Conservation (phyloP, 2,113 vertebrate species). For the Datnioides undecimradiatus region DNA sequence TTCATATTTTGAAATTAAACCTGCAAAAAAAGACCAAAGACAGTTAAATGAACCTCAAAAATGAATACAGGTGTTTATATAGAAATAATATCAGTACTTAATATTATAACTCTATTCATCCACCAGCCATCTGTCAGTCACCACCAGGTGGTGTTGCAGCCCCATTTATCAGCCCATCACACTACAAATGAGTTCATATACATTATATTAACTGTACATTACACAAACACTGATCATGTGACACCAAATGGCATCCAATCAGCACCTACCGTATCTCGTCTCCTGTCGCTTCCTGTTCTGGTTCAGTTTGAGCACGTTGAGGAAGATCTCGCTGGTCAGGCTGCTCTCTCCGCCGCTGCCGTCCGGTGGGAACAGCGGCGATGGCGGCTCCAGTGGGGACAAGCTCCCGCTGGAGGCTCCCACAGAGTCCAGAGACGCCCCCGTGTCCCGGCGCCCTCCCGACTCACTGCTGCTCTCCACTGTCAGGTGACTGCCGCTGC, state of each 20-base stretch:
- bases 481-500: constrained; percentile 58
- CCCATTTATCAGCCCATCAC: neutral
- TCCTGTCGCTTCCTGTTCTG: constrained; percentile 75
- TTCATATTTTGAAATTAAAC: too few species aligned
- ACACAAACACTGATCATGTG: too few species aligned
- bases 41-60: neutral
- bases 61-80: too few species aligned
- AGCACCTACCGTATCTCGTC: constrained; percentile 63
- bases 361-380: constrained; percentile 72
- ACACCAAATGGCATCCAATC: too few species aligned
- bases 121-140: accelerated
- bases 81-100: neutral
- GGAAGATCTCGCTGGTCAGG: constrained; percentile 83
- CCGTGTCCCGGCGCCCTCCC: constrained; percentile 74
- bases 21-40: neutral
- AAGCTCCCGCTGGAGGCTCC: constrained; percentile 80
- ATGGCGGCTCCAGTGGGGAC: constrained; percentile 75
- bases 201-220: too few species aligned
- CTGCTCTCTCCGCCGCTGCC: constrained; percentile 56
- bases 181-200: too few species aligned
- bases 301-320: constrained; percentile 81
- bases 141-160: constrained; percentile 38
- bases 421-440: constrained; percentile 77
- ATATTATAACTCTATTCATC: neutral
- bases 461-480: constrained; percentile 50